phyloP scores from a whole-genome alignment of 2,797 vertebrate species.

The Molossus alvarezi region DNA sequence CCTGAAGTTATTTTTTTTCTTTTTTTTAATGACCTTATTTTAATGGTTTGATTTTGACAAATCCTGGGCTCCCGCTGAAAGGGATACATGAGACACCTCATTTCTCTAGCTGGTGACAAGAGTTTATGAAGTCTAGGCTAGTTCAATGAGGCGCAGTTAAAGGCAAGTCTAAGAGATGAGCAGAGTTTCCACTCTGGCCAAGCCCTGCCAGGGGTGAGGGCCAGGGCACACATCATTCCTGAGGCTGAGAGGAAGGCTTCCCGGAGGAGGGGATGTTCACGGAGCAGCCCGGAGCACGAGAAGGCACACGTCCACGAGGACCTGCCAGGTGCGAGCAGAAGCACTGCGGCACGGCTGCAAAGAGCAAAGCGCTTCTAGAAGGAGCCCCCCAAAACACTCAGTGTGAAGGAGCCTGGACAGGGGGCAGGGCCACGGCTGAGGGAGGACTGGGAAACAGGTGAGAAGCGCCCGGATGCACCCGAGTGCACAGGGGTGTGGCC shows the following conservation, averaged over 20 bases:
- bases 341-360: too few species aligned
- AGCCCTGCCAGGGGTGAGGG: neutral
- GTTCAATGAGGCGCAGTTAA: neutral
- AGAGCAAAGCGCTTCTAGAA: neutral
- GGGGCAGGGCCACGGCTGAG: too few species aligned
- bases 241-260: neutral
- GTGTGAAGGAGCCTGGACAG: fast-evolving
- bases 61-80: constrained; percentile 80
- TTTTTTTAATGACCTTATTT: constrained; percentile 69
- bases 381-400: neutral
- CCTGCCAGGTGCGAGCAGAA: neutral
- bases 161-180: constrained; percentile 22
- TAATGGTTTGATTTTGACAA: constrained; percentile 84
- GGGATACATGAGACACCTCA: neutral
- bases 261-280: neutral
- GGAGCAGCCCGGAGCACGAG: neutral
- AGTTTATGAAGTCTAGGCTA: constrained; percentile 65
- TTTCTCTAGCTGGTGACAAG: constrained; percentile 70
- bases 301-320: fast-evolving
- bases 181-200: neutral
- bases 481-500: neutral
- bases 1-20: constrained; percentile 73
- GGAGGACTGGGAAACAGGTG: too few species aligned
- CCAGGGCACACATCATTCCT: neutral
- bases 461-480: too few species aligned